Conservation (phyloP, 2,888 invertebrate genomes). For the Eupithecia vulgata region DNA sequence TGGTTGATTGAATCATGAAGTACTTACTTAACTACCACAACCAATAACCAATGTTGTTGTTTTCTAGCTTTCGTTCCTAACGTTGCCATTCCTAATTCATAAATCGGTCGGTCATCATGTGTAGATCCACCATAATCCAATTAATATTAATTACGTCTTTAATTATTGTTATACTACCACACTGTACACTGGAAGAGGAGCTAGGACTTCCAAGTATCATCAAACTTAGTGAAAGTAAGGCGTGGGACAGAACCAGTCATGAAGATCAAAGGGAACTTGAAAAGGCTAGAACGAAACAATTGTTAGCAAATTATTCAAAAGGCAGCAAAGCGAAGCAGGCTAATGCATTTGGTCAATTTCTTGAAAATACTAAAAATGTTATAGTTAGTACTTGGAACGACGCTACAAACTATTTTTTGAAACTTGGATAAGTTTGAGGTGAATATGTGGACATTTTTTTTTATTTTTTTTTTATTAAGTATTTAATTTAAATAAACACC, state of each 20-base stretch:
- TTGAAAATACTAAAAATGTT: neutral
- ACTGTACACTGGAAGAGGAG: neutral
- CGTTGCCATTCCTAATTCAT: neutral
- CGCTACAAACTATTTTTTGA: neutral
- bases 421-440: neutral
- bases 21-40: neutral
- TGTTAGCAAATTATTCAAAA: neutral
- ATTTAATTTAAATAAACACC: neutral
- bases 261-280: neutral
- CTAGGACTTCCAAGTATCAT: neutral
- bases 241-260: neutral
- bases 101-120: neutral
- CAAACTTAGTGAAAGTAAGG: neutral
- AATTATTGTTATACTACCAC: neutral
- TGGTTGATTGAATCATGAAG: neutral
- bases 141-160: neutral
- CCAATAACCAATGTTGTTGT: neutral
- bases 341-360: neutral
- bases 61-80: neutral
- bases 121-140: neutral
- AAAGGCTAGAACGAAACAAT: neutral
- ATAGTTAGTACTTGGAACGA: neutral
- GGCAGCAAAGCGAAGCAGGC: neutral
- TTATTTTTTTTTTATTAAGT: too few relatives aligned
- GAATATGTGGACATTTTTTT: neutral